Evolutionary conservation across 2,797 vertebrate species (phyloP).

Genomic region (Falco peregrinus): DNA sequence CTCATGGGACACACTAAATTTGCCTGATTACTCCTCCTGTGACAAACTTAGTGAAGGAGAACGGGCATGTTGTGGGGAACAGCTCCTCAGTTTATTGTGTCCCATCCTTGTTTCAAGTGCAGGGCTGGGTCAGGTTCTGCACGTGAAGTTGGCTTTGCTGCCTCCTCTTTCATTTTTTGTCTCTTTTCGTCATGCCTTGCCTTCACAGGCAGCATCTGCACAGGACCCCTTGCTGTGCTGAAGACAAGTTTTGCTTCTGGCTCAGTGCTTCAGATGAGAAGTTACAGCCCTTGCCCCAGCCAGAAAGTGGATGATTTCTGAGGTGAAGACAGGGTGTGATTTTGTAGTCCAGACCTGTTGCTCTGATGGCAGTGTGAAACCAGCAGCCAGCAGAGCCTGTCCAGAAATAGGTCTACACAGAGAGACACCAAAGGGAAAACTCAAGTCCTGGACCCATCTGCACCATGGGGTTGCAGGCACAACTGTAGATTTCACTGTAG

Average conservation of each 20-base stretch:
- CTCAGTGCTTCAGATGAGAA: neutral
- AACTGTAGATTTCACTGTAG: neutral
- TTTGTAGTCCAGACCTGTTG: neutral
- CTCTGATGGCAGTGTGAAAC: neutral
- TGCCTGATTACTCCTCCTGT: neutral
- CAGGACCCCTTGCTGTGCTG: accelerated
- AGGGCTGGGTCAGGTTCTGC: neutral
- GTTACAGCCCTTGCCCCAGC: neutral
- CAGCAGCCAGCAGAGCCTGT: accelerated
- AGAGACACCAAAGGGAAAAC: neutral
- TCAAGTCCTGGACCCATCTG: neutral
- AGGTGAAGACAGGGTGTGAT: neutral
- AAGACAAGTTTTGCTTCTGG: neutral
- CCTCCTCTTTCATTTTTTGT: neutral
- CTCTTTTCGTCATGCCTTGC: neutral
- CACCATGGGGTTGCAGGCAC: neutral
- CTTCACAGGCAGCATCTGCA: neutral
- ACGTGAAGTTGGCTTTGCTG: neutral
- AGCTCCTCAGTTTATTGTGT: neutral
- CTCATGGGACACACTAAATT: neutral
- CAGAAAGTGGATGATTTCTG: neutral
- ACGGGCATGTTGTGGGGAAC: neutral
- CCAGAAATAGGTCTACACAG: neutral
- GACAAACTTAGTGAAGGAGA: neutral
- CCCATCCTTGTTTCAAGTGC: neutral